Evolutionary conservation across 2,888 invertebrate species (phyloP), one percentile per base, ranked within the genome.

Genomic region (Rhagonycha lutea): DNA sequence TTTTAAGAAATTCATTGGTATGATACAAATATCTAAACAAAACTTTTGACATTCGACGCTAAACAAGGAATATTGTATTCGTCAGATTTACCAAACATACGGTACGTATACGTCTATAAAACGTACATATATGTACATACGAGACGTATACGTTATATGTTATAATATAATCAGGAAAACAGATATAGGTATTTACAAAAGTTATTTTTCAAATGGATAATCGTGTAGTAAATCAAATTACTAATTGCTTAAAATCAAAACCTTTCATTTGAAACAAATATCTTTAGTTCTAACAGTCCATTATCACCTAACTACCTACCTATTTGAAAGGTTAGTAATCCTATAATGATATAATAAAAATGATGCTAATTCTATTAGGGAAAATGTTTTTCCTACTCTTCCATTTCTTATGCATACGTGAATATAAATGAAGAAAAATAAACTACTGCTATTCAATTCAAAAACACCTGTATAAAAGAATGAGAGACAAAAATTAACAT

Each of bases 401-500:
- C 68, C 68, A 68, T 68, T 68, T 29, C 24, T 32, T 32, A 68
- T 68, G 12, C 68, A 63, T 24, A 24, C 18, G 24, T 24, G 63
- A 63, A 63, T 14, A 47, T 47, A 47, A 70, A 70, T 24, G 14
- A 60, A 69, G 68, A 74, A 74, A 77, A 77, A 72, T 70, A 74
- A 77, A 72, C 72, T 74, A 77, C 72, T 65, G 73, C 77, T 77
- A 79, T 77, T 86, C 86, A 86, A 87, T 86, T 84, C 85, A 81
- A 83, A 87, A 88, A 87, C 88, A 88, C 88, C 87, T 88, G 87
- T 87, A 87, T 84, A 87, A 87, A 86, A 85, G 86, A 84, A 84
- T 83, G 85, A 86, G 86, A 87, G 86, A 87, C 85, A 87, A 87
- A 87, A 87, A 87, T 87, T 87, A 87, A 86, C 87, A 87, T 87